These are phyloP conservation scores for Procambarus virginalis DNA, from an alignment of 1,140 invertebrate species.

Conservation along the genomic window DNA sequence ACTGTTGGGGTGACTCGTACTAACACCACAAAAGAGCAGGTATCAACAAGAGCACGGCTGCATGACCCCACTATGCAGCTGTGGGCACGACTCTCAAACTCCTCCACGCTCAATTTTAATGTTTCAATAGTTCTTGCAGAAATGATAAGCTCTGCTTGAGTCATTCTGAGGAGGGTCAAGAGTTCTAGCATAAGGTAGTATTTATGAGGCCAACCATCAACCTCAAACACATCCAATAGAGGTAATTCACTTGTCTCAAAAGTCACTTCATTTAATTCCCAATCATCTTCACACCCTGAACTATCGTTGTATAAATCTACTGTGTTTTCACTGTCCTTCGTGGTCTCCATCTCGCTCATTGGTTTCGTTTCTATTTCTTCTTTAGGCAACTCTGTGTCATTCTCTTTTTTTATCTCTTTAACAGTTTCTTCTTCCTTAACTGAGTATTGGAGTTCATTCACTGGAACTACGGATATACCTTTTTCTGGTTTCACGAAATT, in stretches of 20 bases:
- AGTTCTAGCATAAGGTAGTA: slow-evolving; percentile 45
- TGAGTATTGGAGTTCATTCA: neutral
- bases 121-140: slow-evolving; percentile 51
- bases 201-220: slow-evolving; percentile 46
- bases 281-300: slow-evolving; percentile 12
- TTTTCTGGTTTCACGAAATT: neutral
- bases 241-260: slow-evolving; percentile 32
- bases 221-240: slow-evolving; percentile 37
- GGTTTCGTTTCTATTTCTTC: neutral
- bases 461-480: neutral
- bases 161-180: slow-evolving; percentile 30
- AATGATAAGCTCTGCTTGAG: slow-evolving; percentile 31
- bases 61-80: slow-evolving; percentile 39
- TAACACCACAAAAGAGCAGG: slow-evolving; percentile 34
- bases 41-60: slow-evolving; percentile 27
- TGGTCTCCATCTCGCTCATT: neutral
- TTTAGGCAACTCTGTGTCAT: neutral
- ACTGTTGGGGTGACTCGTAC: slow-evolving; percentile 32
- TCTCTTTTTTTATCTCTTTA: neutral
- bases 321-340: neutral
- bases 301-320: neutral
- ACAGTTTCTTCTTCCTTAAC: neutral
- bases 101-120: slow-evolving; percentile 41
- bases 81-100: slow-evolving; percentile 47
- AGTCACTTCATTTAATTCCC: slow-evolving; percentile 1